Percentiles rank a stretch among this genome's conserved stretches.
These are phyloP conservation scores for Stegana nigrithorax DNA, from an alignment of 2,888 invertebrate species.

Conservation along the genomic window DNA sequence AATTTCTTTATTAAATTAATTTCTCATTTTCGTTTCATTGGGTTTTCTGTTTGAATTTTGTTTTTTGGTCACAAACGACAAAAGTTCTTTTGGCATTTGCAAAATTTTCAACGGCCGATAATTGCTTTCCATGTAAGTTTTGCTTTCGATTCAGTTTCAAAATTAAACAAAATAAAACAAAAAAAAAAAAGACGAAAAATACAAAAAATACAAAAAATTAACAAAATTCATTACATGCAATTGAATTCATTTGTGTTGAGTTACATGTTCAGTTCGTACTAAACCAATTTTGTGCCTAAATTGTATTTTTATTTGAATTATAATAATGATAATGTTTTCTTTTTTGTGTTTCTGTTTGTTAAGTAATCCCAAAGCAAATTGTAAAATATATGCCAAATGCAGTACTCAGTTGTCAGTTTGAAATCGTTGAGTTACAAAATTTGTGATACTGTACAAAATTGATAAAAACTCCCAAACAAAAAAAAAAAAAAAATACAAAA, in stretches of 20 bases:
- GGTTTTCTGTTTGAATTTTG: slow-evolving; percentile 38
- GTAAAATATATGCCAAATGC: too few species aligned
- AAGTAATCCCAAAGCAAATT: background rate
- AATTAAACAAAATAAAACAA: background rate
- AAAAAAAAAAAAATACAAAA: too few species aligned
- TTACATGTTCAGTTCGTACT: slow-evolving; percentile 7
- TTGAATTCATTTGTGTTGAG: background rate
- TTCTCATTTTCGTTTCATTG: slow-evolving; percentile 33
- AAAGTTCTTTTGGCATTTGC: slow-evolving; percentile 66
- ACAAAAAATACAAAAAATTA: background rate
- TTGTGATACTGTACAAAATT: background rate
- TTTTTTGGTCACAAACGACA: slow-evolving; percentile 35
- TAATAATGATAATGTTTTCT: background rate
- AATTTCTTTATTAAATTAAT: slow-evolving; percentile 24
- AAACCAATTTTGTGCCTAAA: too few species aligned
- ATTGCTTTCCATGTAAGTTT: slow-evolving; percentile 70
- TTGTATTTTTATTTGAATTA: too few species aligned
- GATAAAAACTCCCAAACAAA: too few species aligned
- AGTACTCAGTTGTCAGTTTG: too few species aligned
- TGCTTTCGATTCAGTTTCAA: slow-evolving; percentile 13
- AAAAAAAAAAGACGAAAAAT: background rate
- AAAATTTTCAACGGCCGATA: slow-evolving; percentile 66
- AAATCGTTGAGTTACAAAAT: too few species aligned
- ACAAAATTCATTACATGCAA: too few species aligned
- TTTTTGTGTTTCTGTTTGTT: background rate